These are phyloP conservation scores for Halichondria panicea DNA, from an alignment of 37 sponge, comb jelly and placozoan genomes.

Conservation along the genomic window DNA sequence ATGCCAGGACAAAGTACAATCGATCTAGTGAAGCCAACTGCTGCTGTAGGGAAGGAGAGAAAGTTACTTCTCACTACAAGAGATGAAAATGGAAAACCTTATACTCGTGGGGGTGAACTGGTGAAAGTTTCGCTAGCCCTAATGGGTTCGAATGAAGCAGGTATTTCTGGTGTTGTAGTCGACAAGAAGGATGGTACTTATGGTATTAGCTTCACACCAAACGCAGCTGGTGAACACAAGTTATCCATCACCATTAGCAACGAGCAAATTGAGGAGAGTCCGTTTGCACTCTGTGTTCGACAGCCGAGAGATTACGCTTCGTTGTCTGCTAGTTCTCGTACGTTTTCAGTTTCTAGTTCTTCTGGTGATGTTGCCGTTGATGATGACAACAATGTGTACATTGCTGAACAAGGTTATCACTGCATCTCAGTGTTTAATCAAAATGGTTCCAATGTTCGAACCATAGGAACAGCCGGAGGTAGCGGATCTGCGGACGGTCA, in stretches of 20 bases:
- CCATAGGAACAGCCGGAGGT: conserved; percentile 10
- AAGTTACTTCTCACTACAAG: conserved; percentile 17
- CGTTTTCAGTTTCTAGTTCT: background rate
- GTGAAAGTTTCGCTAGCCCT: conserved; percentile 3
- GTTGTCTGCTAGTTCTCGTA: background rate
- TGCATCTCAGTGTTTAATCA: conserved; percentile 31
- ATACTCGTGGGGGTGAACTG: conserved; percentile 24
- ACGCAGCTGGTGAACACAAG: conserved; percentile 22
- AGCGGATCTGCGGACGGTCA: conserved; percentile 45
- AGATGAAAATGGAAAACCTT: conserved; percentile 6
- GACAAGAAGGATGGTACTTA: conserved; percentile 40
- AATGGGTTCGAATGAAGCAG: conserved; percentile 9
- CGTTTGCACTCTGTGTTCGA: conserved; percentile 22
- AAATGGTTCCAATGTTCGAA: conserved; percentile 2
- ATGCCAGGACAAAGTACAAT: background rate
- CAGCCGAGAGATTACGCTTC: background rate
- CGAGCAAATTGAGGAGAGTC: conserved; percentile 15
- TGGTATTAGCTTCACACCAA: conserved; percentile 22
- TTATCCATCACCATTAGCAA: conserved; percentile 14
- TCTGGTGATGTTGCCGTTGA: conserved; percentile 34
- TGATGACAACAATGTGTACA: conserved; percentile 28
- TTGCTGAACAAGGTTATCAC: conserved; percentile 7
- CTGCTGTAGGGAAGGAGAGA: conserved; percentile 13
- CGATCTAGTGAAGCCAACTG: background rate
- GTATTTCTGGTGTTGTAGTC: background rate